Percentiles rank a stretch among this genome's conserved stretches.
Conservation (phyloP, 2,113 vertebrate genomes). For the Myotis brandtii region DNA sequence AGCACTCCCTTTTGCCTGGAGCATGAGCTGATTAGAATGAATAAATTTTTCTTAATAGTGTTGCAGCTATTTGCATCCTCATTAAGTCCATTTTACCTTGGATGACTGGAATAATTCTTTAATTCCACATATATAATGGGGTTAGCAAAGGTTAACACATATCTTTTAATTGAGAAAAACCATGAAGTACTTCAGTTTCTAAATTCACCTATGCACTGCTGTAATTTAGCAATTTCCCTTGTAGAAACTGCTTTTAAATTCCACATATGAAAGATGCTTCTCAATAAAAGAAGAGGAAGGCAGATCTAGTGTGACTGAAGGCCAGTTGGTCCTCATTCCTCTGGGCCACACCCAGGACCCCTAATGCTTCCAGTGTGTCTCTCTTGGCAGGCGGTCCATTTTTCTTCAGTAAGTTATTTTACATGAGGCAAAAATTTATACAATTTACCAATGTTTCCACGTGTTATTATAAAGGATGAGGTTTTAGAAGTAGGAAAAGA, state of each 20-base stretch:
- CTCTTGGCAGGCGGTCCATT: not conserved
- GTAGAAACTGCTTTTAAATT: not conserved
- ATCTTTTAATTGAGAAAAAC: not conserved
- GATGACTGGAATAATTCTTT: not conserved
- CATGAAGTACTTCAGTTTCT: not conserved
- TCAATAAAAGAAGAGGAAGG: not conserved
- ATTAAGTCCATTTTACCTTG: conserved; percentile 13
- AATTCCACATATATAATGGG: not conserved
- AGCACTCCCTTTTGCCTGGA: not conserved
- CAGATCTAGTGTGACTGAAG: accelerated
- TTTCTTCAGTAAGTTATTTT: not conserved
- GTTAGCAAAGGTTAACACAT: not conserved
- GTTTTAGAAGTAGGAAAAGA: not conserved
- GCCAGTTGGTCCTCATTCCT: too few species aligned
- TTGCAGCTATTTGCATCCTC: conserved; percentile 2
- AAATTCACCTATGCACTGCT: not conserved
- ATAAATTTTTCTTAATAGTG: not conserved
- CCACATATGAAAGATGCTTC: not conserved
- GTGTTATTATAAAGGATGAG: not conserved
- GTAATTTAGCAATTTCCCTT: not conserved
- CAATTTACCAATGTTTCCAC: not conserved
- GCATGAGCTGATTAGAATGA: conserved; percentile 25
- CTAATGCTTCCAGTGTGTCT: not conserved
- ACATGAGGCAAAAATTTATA: not conserved
- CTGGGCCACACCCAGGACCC: not conserved